Percentiles rank a stretch among this genome's conserved stretches.
Conservation (phyloP, 2,888 invertebrate species). For the Syrphus vitripennis region DNA sequence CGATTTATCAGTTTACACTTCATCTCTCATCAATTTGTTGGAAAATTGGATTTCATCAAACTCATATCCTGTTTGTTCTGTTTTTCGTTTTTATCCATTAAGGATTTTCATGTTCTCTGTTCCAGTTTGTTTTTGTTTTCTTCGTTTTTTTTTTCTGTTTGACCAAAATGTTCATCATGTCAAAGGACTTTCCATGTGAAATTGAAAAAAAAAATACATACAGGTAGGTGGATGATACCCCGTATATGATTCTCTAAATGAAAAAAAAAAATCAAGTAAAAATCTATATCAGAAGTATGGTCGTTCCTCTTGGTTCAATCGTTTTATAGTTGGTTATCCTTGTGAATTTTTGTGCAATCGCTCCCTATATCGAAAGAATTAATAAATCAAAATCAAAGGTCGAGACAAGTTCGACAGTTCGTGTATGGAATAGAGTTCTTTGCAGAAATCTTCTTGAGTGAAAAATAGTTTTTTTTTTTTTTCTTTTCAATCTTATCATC, state of each 20-base stretch:
- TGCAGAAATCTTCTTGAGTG: conserved; percentile 26
- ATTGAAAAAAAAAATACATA: conserved; percentile 24
- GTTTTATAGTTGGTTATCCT: conserved; percentile 5
- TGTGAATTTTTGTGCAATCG: background rate
- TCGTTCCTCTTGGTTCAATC: background rate
- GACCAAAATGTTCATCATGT: conserved; percentile 19
- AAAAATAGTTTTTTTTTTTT: conserved; percentile 62
- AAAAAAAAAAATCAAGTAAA: background rate
- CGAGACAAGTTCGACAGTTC: conserved; percentile 62
- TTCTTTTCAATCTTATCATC: conserved; percentile 38
- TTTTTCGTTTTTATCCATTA: conserved; percentile 35
- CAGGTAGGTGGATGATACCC: background rate
- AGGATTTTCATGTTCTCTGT: conserved; percentile 20
- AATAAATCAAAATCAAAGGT: conserved; percentile 65
- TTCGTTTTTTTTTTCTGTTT: background rate
- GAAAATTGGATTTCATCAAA: conserved; percentile 69
- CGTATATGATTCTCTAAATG: background rate
- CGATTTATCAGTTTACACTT: conserved; percentile 69
- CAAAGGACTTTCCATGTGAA: conserved; percentile 26
- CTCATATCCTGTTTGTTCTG: conserved; percentile 39
- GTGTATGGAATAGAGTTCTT: conserved; percentile 27
- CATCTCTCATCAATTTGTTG: conserved; percentile 68
- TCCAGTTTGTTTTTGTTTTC: background rate
- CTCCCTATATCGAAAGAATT: conserved; percentile 23
- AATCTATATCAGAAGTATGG: background rate